Conservation (phyloP, 2,113 vertebrate species). For the Gopherus evgoodei region DNA sequence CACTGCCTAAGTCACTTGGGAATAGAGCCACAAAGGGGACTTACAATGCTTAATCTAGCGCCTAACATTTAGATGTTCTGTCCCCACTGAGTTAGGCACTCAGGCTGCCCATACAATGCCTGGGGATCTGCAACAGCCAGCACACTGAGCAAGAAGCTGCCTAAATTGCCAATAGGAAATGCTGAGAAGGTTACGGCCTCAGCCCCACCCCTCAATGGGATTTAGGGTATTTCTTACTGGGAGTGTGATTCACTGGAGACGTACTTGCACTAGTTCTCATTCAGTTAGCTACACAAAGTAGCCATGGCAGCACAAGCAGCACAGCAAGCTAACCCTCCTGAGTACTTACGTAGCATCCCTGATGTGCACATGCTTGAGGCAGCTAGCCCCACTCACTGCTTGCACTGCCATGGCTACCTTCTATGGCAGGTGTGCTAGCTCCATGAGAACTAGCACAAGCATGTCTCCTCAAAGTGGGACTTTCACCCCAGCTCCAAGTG, state of each 20-base stretch:
- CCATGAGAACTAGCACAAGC: not conserved
- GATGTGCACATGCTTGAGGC: not conserved
- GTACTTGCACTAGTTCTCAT: not conserved
- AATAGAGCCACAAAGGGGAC: not conserved
- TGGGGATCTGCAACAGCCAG: not conserved
- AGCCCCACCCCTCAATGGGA: rapidly evolving
- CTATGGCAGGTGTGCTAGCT: not conserved
- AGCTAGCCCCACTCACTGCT: not conserved
- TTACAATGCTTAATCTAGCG: not conserved
- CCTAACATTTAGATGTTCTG: not conserved
- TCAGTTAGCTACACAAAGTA: not conserved
- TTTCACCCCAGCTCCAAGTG: not conserved
- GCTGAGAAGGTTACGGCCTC: not conserved
- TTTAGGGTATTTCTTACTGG: not conserved
- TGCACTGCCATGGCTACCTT: not conserved
- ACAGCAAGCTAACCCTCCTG: not conserved
- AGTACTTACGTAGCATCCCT: not conserved
- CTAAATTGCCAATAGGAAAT: not conserved
- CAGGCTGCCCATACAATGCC: not conserved
- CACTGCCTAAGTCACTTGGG: not conserved
- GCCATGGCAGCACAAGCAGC: not conserved
- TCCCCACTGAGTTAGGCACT: not conserved
- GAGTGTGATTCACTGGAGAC: not conserved
- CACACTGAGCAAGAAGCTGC: not conserved
- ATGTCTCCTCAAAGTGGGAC: not conserved